Evolutionary conservation across 2,113 vertebrate species (phyloP).

Genomic region (Labeo rohita): DNA sequence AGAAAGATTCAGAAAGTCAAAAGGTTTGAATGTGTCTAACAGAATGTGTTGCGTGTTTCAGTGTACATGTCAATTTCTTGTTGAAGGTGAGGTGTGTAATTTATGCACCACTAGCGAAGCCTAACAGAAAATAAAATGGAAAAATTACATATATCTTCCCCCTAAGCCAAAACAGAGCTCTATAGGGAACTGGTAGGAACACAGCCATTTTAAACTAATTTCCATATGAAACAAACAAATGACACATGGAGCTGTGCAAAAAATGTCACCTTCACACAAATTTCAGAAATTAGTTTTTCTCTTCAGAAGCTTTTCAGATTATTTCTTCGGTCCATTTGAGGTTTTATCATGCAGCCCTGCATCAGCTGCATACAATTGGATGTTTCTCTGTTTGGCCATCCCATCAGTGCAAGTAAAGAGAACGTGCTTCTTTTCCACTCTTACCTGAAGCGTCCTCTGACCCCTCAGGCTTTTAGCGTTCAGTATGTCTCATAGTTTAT

Average conservation of each 20-base stretch:
- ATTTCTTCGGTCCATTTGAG: not conserved
- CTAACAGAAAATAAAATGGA: not conserved
- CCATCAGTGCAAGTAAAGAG: not conserved
- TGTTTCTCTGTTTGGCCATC: not conserved
- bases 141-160: not conserved
- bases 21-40: not conserved
- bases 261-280: slow-evolving; percentile 4
- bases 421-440: not conserved
- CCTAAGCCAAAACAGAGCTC: not conserved
- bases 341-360: not conserved
- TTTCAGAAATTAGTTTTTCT: not conserved
- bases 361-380: not conserved
- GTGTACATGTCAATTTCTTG: not conserved
- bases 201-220: not conserved
- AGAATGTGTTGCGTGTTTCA: not conserved
- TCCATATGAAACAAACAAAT: slow-evolving; percentile 13
- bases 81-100: not conserved
- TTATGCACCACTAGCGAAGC: not conserved
- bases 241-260: not conserved
- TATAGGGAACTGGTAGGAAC: not conserved
- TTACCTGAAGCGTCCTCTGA: not conserved
- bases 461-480: slow-evolving; percentile 18
- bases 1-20: not conserved
- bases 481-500: not conserved
- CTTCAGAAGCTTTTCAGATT: not conserved